Evolutionary conservation across 2,797 vertebrate species (phyloP).

Genomic region (Lutjanus argentimaculatus): DNA sequence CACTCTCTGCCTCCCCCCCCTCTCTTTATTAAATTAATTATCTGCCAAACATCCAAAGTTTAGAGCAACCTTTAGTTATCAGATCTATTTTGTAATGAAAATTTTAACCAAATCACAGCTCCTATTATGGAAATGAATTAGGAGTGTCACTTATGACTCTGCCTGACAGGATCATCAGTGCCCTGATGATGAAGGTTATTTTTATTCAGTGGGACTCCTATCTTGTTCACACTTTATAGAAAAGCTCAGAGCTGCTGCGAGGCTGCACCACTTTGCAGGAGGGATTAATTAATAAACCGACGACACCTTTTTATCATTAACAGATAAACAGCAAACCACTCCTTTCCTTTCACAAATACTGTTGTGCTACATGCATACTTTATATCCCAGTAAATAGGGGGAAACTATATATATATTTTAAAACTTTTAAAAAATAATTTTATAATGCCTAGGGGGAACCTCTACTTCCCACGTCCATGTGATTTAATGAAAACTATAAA

Average conservation of each 20-base stretch:
- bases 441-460: too few species aligned
- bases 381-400: not conserved
- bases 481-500: slow-evolving; percentile 20
- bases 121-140: not conserved
- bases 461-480: not conserved
- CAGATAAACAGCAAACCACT: not conserved
- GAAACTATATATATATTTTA: not conserved
- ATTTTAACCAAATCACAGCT: not conserved
- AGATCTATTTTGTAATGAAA: not conserved
- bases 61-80: too few species aligned
- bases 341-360: not conserved
- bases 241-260: not conserved
- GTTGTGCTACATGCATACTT: too few species aligned
- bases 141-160: not conserved
- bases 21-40: not conserved
- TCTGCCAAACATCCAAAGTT: not conserved
- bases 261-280: not conserved
- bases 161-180: not conserved
- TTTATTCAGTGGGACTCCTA: not conserved
- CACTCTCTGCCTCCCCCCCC: not conserved
- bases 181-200: not conserved
- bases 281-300: not conserved
- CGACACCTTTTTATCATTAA: not conserved
- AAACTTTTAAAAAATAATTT: not conserved
- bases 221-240: too few species aligned